phyloP scores from a whole-genome alignment of 2,888 invertebrate genomes.

The Sarcophaga caerulescens region DNA sequence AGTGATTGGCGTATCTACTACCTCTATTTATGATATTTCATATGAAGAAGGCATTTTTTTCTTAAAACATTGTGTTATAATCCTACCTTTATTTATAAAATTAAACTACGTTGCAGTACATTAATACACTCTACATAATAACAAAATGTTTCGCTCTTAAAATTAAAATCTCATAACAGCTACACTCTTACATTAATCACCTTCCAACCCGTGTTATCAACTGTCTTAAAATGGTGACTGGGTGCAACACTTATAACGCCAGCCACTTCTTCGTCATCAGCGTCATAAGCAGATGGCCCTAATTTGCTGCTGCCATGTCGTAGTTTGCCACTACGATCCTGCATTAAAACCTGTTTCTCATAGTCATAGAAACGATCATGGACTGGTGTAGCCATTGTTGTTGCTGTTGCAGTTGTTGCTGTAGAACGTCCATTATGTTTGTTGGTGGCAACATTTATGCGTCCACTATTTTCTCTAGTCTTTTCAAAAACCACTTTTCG shows the following conservation, averaged over 20 bases:
- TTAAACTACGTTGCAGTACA: no score
- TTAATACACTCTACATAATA: background rate
- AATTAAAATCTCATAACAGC: background rate
- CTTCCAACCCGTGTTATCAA: conserved; percentile 74
- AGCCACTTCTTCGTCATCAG: conserved; percentile 50
- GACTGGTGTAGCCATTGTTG: conserved; percentile 54
- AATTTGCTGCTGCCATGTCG: conserved; percentile 60
- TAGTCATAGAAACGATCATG: conserved; percentile 79
- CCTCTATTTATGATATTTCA: no score
- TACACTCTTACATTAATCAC: conserved; percentile 67
- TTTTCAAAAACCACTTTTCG: conserved; percentile 77
- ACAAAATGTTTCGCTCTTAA: background rate
- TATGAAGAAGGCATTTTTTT: no score
- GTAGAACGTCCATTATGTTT: conserved; percentile 26
- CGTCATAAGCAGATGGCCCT: conserved; percentile 65
- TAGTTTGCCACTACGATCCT: conserved; percentile 73
- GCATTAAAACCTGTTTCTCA: conserved; percentile 74
- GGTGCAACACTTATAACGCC: conserved; percentile 58
- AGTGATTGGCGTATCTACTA: no score
- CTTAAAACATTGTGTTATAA: no score
- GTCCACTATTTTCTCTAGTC: conserved; percentile 70
- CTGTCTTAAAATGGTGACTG: conserved; percentile 70
- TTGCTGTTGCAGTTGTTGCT: conserved; percentile 9
- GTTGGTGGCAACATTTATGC: background rate
- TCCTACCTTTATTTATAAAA: no score